These are phyloP conservation scores for Lutraria lutraria DNA, from an alignment of 2,888 invertebrate genomes.

Conservation along the genomic window DNA sequence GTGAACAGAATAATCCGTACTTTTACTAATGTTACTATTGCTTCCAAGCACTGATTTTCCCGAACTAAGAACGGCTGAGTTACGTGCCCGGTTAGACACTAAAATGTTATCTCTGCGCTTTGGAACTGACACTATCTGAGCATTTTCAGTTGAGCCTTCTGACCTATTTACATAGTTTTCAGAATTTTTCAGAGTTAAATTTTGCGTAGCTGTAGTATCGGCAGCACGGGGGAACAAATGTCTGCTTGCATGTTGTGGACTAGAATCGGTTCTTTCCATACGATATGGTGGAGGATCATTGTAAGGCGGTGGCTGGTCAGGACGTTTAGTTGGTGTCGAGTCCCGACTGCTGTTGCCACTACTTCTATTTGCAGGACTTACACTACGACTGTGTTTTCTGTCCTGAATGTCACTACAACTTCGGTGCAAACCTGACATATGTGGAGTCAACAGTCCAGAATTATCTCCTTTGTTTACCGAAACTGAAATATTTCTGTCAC, in stretches of 20 bases:
- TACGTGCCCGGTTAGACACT: slow-evolving; percentile 52
- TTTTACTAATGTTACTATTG: slow-evolving; percentile 27
- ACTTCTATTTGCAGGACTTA: slow-evolving; percentile 47
- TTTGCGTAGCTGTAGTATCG: slow-evolving; percentile 58
- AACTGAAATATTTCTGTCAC: slow-evolving; percentile 50
- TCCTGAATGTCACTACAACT: slow-evolving; percentile 72
- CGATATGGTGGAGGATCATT: slow-evolving; percentile 69
- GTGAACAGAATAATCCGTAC: slow-evolving; percentile 49
- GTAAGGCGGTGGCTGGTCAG: slow-evolving; percentile 65
- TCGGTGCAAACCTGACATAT: slow-evolving; percentile 57
- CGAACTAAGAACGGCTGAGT: neutral
- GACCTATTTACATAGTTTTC: slow-evolving; percentile 32
- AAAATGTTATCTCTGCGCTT: slow-evolving; percentile 54
- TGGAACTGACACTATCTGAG: slow-evolving; percentile 46
- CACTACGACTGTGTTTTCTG: slow-evolving; percentile 14
- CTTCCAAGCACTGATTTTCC: slow-evolving; percentile 10
- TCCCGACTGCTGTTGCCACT: slow-evolving; percentile 40
- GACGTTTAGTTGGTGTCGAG: slow-evolving; percentile 51
- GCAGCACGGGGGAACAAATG: slow-evolving; percentile 69
- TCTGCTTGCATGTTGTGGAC: slow-evolving; percentile 68
- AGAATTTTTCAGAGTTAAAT: slow-evolving; percentile 2
- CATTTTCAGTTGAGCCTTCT: slow-evolving; percentile 53
- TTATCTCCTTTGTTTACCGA: slow-evolving; percentile 60
- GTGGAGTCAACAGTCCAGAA: slow-evolving; percentile 21
- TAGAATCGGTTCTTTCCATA: slow-evolving; percentile 65